Base-by-base conservation (phyloP, 2,113 vertebrate species). In the Pseudorhombus dupliciocellatus region DNA sequence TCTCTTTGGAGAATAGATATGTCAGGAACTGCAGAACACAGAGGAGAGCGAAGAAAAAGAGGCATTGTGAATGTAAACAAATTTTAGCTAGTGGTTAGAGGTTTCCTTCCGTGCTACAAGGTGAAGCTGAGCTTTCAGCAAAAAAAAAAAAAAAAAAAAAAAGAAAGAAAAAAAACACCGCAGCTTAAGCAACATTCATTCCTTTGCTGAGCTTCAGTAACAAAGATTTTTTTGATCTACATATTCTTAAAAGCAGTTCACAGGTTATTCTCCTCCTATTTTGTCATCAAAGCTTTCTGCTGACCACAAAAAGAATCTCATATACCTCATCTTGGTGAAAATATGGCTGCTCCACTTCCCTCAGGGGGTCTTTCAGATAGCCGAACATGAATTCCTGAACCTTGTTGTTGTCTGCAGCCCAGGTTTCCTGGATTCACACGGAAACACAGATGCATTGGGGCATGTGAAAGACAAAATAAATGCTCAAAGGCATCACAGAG, bases 1-100 rank as follows among this genome's bases (percentile, higher is more conserved):
- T 99, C 92, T 99, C 98, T 91, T 96, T 98, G 84, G 97, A 99
- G 93, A 99, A 99, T 85, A 99, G 93, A 93, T 97, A 99, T 53
- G 97, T 96, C 87, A 99, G 94, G 87, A 97, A 94, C 98, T 99
- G 83, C 20, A 87, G 3, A 31, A 48, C 46, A 61, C 7, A 62
- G 31, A 67, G n/a, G n/a, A 73, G 18, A 76, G 24, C 2, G n/a
- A 26, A 34, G 48, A 58, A 11, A 50, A 50, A 7, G 46, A 50
- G 20, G 7, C 42, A 15, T n/a, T n/a, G n/a, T n/a, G 42, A 50
- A 8, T 52, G n/a, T 1, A 52, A 44, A 18, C 1, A n/a, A n/a
- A n/a, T n/a, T n/a, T n/a, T n/a, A n/a, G n/a, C n/a, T n/a, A n/a
- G n/a, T n/a, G n/a, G n/a, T n/a, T n/a, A n/a, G n/a, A n/a, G n/a